These are phyloP conservation scores for Apoda limacodes DNA, from an alignment of 2,888 invertebrate genomes.

Conservation along the genomic window DNA sequence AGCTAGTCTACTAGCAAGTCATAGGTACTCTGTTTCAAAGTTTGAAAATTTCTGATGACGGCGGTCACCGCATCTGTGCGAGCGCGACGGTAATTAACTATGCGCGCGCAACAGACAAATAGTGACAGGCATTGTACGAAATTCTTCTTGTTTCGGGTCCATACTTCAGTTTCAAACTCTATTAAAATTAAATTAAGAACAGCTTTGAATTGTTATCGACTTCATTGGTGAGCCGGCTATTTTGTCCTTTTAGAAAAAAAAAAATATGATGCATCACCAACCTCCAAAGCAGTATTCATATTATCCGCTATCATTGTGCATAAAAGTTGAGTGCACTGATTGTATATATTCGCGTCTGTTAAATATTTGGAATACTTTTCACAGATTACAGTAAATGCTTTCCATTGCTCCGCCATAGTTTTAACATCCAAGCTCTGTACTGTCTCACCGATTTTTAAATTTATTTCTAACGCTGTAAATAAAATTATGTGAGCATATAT, in stretches of 20 bases:
- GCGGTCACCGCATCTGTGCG: too few species aligned
- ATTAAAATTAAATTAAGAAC: neutral
- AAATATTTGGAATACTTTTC: slow-evolving; percentile 50
- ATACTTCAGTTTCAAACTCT: neutral
- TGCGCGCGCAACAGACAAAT: too few species aligned
- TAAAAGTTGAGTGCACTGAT: slow-evolving; percentile 34
- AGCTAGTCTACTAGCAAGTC: too few species aligned
- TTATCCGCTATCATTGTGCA: slow-evolving; percentile 34
- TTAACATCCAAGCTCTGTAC: slow-evolving; percentile 61
- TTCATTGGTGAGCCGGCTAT: too few species aligned
- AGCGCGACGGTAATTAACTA: too few species aligned
- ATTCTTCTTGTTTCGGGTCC: too few species aligned
- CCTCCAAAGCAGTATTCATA: slow-evolving; percentile 38
- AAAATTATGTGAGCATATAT: too few species aligned
- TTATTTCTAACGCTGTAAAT: slow-evolving; percentile 51
- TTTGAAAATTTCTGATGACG: too few species aligned
- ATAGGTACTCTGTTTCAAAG: too few species aligned
- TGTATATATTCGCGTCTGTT: slow-evolving; percentile 33
- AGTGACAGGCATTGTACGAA: too few species aligned
- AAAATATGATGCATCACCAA: slow-evolving; percentile 15
- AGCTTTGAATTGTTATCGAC: too few species aligned
- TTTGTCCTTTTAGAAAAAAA: neutral
- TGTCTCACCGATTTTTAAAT: slow-evolving; percentile 55
- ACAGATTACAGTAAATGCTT: slow-evolving; percentile 51
- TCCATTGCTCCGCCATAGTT: slow-evolving; percentile 69